A percentile compares a stretch with the other conserved stretches of the same genome.
Evolutionary conservation across 1,140 invertebrate genomes (phyloP).

Genomic region (Drosophila ercepeae): DNA sequence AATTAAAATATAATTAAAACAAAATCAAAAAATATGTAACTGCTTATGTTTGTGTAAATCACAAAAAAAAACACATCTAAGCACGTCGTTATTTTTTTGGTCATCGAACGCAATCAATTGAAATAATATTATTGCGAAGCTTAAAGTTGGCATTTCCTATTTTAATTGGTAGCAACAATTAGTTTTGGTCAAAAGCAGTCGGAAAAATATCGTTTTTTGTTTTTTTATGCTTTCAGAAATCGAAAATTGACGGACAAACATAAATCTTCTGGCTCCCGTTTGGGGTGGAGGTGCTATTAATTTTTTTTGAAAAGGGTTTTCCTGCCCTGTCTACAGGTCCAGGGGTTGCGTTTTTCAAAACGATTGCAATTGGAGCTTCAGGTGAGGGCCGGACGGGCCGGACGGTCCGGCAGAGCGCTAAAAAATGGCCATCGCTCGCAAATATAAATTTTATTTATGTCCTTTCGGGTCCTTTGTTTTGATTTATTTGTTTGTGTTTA

Average conservation of each 20-base stretch:
- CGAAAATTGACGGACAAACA: conserved; percentile 49
- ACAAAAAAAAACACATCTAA: conserved; percentile 41
- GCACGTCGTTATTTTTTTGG: conserved; percentile 30
- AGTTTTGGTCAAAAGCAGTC: conserved; percentile 22
- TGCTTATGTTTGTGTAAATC: conserved; percentile 29
- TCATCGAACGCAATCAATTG: conserved; percentile 24
- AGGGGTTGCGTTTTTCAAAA: conserved; percentile 17
- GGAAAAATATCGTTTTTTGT: conserved; percentile 12
- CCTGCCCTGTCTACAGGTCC: conserved; percentile 18
- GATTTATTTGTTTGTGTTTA: conserved; percentile 79
- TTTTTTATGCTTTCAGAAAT: conserved; percentile 30
- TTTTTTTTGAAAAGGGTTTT: conserved; percentile 76
- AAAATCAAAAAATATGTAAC: conserved; percentile 15
- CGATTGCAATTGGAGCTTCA: conserved; percentile 20
- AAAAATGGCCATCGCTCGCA: conserved; percentile 45
- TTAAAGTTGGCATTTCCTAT: conserved; percentile 8
- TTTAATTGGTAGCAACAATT: conserved; percentile 50
- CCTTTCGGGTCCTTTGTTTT: conserved; percentile 34
- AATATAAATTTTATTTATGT: conserved; percentile 59
- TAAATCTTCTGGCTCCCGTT: conserved; percentile 55
- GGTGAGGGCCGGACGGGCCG: conserved; percentile 25
- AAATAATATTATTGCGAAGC: conserved; percentile 9
- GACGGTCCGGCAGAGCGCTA: conserved; percentile 4
- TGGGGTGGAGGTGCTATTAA: conserved; percentile 42
- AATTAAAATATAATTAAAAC: conserved; percentile 36